Base-by-base conservation (phyloP, 2,797 vertebrate species). In the Megaceryle alcyon region DNA sequence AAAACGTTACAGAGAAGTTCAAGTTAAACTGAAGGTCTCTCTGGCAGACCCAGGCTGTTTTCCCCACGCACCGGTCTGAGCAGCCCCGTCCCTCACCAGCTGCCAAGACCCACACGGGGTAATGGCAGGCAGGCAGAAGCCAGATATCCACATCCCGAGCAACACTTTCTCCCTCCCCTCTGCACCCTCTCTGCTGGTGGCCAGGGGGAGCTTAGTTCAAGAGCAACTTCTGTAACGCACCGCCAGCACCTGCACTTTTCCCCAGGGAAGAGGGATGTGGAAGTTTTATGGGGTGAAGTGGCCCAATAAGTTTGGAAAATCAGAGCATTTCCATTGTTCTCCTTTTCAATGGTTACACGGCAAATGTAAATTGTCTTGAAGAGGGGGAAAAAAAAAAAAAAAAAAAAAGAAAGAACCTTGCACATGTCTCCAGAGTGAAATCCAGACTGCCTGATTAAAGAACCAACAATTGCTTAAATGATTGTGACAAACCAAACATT, bases 231-330 rank as follows among this genome's bases (percentile, higher is more conserved):
- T 41, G 59, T 61, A 88, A 20, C 28, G 46, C 46, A 48, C 35
- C 77, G 53, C 46, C 37, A 71, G 43, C 72, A 83, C 82, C 90
- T 85, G 86, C 44, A 51, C 35, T 91, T 29, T 80, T 68, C 72
- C 71, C 82, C 53, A 71, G 18, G 84, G 69, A 94, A 79, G 29
- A 82, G 6, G 29, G 41, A 84, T 91, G 51, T 94, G 90, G 63
- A 88, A 90, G 48, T 79, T 95, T 93, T 94, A 95, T 68, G 54
- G 64, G 23, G 77, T 19, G 20, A 90, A 94, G 73, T 8, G 28
- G 63, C 35, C 31, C n/a, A 59, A 88, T 70, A 33, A 35, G 23
- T 76, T 41, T 73, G 64, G 80, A 94, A 94, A 94, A 88, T 79
- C 56, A 64, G 53, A 39, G 33, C 1, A 1, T 70, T 90, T 79